Conservation (phyloP, 2,797 vertebrate species). For the Sphenopsis melanotis region DNA sequence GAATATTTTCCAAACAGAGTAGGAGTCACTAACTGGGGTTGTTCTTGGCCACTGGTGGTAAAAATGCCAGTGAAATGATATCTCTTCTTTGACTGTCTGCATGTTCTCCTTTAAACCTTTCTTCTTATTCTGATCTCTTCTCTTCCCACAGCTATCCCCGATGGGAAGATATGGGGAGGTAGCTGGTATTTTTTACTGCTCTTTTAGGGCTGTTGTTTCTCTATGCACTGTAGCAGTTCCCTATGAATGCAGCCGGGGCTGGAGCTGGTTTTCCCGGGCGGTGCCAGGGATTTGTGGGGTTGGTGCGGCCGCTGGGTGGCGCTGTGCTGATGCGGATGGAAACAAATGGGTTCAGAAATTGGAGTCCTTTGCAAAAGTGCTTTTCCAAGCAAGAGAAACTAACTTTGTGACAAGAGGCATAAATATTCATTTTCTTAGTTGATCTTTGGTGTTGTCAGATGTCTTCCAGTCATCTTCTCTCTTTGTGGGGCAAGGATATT, state of each 20-base stretch:
- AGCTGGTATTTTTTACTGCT: not conserved
- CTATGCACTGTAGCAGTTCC: accelerated
- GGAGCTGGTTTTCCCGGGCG: not conserved
- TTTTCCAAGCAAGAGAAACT: not conserved
- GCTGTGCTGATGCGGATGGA: not conserved
- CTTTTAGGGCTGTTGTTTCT: not conserved
- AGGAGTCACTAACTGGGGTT: not conserved
- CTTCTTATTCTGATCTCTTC: not conserved
- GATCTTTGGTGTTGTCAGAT: not conserved
- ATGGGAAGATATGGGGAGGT: not conserved
- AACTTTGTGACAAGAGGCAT: not conserved
- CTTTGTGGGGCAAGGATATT: not conserved
- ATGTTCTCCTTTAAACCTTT: not conserved
- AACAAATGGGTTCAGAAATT: not conserved
- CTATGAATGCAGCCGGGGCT: not conserved
- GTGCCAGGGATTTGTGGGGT: not conserved
- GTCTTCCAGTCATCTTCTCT: not conserved
- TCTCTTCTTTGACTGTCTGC: not conserved
- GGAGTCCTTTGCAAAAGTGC: not conserved
- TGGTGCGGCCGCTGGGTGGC: not conserved
- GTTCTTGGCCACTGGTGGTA: not conserved
- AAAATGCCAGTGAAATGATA: not conserved
- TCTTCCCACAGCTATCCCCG: not conserved
- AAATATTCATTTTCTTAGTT: not conserved
- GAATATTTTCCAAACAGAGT: not conserved